A percentile compares a stretch with the other conserved stretches of the same genome.
phyloP scores from a whole-genome alignment of 2,797 vertebrate species.

The Lepilemur ruficaudatus region DNA sequence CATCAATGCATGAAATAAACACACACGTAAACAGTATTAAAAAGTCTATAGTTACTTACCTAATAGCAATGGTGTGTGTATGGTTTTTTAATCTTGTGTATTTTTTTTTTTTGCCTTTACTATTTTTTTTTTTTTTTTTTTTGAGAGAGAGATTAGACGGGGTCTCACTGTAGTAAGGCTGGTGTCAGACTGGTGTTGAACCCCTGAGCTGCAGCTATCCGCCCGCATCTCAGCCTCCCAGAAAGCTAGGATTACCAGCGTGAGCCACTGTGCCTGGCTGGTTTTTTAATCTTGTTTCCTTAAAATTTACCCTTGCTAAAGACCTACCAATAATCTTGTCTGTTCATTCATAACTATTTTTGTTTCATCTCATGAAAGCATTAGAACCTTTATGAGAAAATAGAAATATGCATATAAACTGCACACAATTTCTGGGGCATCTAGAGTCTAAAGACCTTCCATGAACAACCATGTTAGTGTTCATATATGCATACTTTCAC shows the following conservation, averaged over 20 bases:
- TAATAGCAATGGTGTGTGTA: neutral
- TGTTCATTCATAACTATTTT: neutral
- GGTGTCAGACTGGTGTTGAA: too few species aligned
- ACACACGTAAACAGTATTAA: slow-evolving; percentile 30
- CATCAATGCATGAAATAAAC: slow-evolving; percentile 29
- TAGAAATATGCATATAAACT: neutral
- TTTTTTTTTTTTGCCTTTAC: too few species aligned
- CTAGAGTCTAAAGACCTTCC: neutral
- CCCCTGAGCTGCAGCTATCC: too few species aligned
- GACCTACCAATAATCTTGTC: neutral
- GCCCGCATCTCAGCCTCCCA: too few species aligned
- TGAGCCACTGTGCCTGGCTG: neutral
- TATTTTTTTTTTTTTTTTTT: too few species aligned
- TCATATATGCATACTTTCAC: neutral
- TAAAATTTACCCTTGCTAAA: neutral
- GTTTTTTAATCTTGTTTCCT: neutral
- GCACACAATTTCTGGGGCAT: neutral
- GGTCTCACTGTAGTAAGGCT: too few species aligned
- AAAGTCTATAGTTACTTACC: slow-evolving; percentile 1
- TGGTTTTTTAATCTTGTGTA: neutral
- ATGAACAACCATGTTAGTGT: neutral
- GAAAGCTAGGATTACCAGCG: too few species aligned
- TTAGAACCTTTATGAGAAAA: neutral
- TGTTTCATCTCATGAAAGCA: neutral
- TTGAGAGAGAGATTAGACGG: too few species aligned